A percentile compares a stretch with the other conserved stretches of the same genome.
Conservation (phyloP, 1,140 invertebrate genomes). For the Macrotrachela quadricornifera region DNA sequence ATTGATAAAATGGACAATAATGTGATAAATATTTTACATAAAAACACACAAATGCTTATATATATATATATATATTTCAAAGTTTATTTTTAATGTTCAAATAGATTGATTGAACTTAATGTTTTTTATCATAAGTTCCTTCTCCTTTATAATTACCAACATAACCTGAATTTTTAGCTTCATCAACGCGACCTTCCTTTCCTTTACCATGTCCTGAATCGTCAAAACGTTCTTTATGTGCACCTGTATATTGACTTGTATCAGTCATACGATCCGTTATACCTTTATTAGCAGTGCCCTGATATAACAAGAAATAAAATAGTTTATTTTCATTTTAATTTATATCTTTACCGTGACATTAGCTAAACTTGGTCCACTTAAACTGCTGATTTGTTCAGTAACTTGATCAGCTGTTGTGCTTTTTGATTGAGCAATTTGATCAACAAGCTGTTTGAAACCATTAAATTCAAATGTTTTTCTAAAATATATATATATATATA, state of each 20-base stretch:
- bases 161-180: slow-evolving; percentile 28
- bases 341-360: neutral
- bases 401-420: neutral
- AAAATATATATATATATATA: neutral
- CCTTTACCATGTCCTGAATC: slow-evolving; percentile 33
- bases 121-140: slow-evolving; percentile 21
- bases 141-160: slow-evolving; percentile 32
- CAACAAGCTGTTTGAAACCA: slow-evolving; percentile 1
- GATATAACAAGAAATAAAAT: neutral
- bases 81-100: too few relatives aligned
- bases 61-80: too few relatives aligned
- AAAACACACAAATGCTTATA: too few relatives aligned
- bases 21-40: too few relatives aligned
- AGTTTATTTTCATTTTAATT: neutral
- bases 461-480: slow-evolving; percentile 8
- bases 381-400: neutral
- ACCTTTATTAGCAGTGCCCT: slow-evolving; percentile 13
- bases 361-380: neutral
- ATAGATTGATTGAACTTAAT: too few relatives aligned
- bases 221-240: slow-evolving; percentile 36
- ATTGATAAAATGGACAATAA: too few relatives aligned
- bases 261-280: slow-evolving; percentile 61
- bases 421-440: slow-evolving; percentile 4
- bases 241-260: slow-evolving; percentile 31
- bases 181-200: slow-evolving; percentile 26